phyloP scores from a whole-genome alignment of 2,113 vertebrate species.

The Grallaria varia region DNA sequence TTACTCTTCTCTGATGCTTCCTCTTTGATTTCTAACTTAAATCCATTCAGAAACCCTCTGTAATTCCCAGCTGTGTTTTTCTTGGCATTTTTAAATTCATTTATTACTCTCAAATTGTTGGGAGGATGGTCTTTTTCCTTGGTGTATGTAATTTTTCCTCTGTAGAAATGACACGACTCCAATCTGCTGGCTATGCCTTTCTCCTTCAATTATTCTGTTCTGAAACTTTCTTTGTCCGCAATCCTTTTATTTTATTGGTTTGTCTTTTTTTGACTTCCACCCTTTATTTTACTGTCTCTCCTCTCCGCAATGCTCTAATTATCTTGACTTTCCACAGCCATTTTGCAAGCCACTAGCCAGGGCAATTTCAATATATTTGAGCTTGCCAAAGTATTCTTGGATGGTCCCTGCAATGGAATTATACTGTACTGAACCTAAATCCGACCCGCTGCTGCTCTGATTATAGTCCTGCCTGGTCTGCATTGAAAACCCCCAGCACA shows the following conservation, averaged over 20 bases:
- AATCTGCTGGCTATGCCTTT: neutral
- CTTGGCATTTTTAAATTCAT: neutral
- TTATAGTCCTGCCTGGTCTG: slow-evolving; percentile 60
- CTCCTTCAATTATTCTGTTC: slow-evolving; percentile 12
- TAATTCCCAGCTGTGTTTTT: neutral
- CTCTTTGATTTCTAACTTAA: neutral
- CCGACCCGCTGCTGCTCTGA: slow-evolving; percentile 29
- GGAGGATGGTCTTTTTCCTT: neutral
- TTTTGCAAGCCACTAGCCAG: slow-evolving; percentile 51
- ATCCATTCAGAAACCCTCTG: neutral
- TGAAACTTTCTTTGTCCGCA: slow-evolving; percentile 16
- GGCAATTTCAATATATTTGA: slow-evolving; percentile 28
- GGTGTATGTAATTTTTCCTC: neutral
- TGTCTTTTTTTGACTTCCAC: slow-evolving; percentile 47
- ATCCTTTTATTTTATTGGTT: neutral
- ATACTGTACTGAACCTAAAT: slow-evolving; percentile 57
- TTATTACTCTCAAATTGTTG: neutral
- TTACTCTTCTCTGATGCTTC: neutral
- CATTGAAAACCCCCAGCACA: slow-evolving; percentile 24
- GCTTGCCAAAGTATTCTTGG: slow-evolving; percentile 25
- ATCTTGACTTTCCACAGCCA: slow-evolving; percentile 33
- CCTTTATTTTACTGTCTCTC: slow-evolving; percentile 51
- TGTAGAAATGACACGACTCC: neutral
- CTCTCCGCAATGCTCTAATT: slow-evolving; percentile 15
- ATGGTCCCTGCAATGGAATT: slow-evolving; percentile 49